A percentile compares a stretch with the other conserved stretches of the same genome.
These are phyloP conservation scores for Maccullochella peelii DNA, from an alignment of 2,113 vertebrate genomes.

Conservation along the genomic window DNA sequence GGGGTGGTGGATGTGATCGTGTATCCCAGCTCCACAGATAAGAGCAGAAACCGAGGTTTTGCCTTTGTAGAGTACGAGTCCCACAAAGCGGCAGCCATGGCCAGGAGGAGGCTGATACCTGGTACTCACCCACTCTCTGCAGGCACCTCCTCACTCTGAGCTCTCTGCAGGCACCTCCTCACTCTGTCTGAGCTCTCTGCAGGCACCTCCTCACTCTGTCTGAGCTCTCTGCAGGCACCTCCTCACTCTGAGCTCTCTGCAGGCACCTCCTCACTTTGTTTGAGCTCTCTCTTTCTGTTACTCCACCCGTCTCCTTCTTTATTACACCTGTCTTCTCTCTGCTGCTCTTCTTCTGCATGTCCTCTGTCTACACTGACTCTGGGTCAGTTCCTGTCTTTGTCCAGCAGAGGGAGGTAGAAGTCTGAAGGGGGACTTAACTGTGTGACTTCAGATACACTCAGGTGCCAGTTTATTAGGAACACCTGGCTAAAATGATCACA, in stretches of 20 bases:
- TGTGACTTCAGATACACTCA: background rate
- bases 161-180: too few relatives aligned
- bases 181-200: too few relatives aligned
- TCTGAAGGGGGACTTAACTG: background rate
- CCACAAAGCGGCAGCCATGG: slow-evolving; percentile 97
- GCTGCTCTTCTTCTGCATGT: background rate
- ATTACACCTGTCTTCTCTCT: too few relatives aligned
- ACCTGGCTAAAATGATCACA: background rate
- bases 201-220: too few relatives aligned
- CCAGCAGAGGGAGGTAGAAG: slow-evolving; percentile 63
- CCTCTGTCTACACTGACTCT: background rate
- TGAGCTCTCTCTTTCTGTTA: too few relatives aligned
- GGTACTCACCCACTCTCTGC: slow-evolving; percentile 78
- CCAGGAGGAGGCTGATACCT: slow-evolving; percentile 91
- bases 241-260: too few relatives aligned
- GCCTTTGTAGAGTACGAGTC: slow-evolving; percentile 96
- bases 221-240: too few relatives aligned
- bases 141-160: too few relatives aligned
- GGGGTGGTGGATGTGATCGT: slow-evolving; percentile 96
- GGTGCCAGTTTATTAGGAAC: background rate
- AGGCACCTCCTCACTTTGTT: too few relatives aligned
- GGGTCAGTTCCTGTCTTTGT: background rate
- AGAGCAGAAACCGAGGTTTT: slow-evolving; percentile 93
- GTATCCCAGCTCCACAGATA: slow-evolving; percentile 91
- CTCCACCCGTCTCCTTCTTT: too few relatives aligned